Percentiles rank a stretch among this genome's conserved stretches.
Evolutionary conservation across 2,113 vertebrate species (phyloP).

Genomic region (Hydropotes inermis): DNA sequence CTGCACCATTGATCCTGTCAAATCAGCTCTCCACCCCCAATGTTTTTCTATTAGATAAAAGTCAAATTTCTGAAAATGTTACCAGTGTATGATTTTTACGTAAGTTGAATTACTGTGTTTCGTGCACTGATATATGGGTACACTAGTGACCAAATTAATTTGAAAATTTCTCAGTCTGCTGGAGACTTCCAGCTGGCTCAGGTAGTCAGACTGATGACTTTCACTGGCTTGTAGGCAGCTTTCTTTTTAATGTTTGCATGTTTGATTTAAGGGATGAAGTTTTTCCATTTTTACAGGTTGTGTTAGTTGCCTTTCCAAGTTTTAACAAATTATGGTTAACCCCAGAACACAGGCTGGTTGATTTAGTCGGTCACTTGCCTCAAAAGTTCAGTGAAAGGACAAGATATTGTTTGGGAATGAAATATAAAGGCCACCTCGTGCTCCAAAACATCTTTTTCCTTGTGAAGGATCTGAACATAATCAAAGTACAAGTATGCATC

Average conservation of each 20-base stretch:
- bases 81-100: background rate
- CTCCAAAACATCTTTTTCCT: background rate
- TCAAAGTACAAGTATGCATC: fast-evolving
- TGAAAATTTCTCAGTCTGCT: slow-evolving; percentile 37
- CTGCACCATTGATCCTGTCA: background rate
- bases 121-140: background rate
- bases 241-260: background rate
- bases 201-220: background rate
- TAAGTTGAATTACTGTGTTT: background rate
- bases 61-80: slow-evolving; percentile 30
- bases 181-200: background rate
- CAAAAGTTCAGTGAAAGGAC: slow-evolving; percentile 18
- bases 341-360: background rate
- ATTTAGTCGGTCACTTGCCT: background rate
- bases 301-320: background rate
- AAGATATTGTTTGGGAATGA: background rate
- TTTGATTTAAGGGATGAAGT: slow-evolving; percentile 20
- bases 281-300: slow-evolving; percentile 20
- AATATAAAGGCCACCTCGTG: background rate
- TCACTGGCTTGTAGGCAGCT: background rate
- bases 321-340: slow-evolving; percentile 16
- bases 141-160: slow-evolving; percentile 36
- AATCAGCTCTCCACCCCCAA: background rate
- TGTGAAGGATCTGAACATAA: background rate
- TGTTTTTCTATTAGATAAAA: slow-evolving; percentile 28